These are phyloP conservation scores for Noctua janthina DNA, from an alignment of 2,888 invertebrate species.

Conservation along the genomic window DNA sequence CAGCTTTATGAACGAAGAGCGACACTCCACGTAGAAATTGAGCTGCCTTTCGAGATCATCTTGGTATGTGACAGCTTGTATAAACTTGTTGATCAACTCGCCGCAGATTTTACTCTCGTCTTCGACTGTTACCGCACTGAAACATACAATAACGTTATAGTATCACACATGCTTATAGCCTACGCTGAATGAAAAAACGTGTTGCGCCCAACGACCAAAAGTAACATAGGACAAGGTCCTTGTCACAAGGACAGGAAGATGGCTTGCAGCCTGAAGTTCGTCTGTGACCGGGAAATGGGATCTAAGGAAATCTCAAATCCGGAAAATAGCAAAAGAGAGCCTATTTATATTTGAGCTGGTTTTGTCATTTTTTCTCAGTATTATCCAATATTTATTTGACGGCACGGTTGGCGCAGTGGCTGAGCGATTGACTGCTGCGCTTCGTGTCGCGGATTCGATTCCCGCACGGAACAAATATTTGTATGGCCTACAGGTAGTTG, in stretches of 20 bases:
- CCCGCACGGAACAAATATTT: too few species aligned
- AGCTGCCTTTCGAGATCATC: slow-evolving; percentile 97
- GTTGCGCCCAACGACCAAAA: neutral
- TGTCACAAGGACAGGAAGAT: neutral
- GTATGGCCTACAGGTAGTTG: too few species aligned
- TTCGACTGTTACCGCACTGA: slow-evolving; percentile 96
- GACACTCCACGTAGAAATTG: slow-evolving; percentile 97
- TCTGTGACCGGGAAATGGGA: neutral
- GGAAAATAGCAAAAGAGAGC: neutral
- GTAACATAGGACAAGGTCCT: neutral
- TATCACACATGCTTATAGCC: neutral
- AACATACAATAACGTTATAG: slow-evolving; percentile 62
- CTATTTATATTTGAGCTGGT: neutral
- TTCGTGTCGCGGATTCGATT: too few species aligned
- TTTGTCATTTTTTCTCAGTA: neutral
- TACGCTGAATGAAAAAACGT: neutral
- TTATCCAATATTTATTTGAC: neutral
- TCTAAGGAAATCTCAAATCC: neutral
- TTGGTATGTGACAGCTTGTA: slow-evolving; percentile 95
- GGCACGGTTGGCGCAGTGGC: too few species aligned
- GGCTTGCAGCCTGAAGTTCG: neutral
- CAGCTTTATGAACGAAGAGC: slow-evolving; percentile 97
- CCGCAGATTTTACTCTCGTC: slow-evolving; percentile 97
- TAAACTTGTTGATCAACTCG: slow-evolving; percentile 94
- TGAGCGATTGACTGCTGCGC: too few species aligned